A percentile compares a stretch with the other conserved stretches of the same genome.
Evolutionary conservation across 2,797 vertebrate genomes (phyloP).

Genomic region (Saxicola maurus): DNA sequence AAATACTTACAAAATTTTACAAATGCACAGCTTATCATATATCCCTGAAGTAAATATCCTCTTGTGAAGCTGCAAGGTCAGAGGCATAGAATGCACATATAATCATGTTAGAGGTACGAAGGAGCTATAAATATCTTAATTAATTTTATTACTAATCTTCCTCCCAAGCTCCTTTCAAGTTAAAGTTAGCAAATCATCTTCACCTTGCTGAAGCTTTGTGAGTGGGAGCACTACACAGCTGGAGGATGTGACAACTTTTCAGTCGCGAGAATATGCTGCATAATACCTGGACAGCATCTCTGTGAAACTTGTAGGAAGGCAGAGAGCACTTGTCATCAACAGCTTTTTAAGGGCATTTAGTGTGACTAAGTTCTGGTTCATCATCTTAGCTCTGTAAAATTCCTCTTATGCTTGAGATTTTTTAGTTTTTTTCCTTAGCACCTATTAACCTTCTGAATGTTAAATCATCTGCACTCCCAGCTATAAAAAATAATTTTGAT

Average conservation of each 20-base stretch:
- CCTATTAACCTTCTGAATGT: not conserved
- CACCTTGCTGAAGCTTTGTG: not conserved
- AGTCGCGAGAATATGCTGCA: not conserved
- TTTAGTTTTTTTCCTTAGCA: not conserved
- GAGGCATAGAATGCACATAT: conserved; percentile 3
- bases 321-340: not conserved
- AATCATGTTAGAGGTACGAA: not conserved
- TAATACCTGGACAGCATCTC: not conserved
- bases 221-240: not conserved
- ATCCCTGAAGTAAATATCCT: conserved; percentile 12
- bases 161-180: not conserved
- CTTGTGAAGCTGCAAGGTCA: conserved; percentile 14
- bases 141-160: conserved; percentile 47
- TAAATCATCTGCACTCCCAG: not conserved
- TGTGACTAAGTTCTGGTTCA: not conserved
- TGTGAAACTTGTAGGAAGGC: not conserved
- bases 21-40: not conserved
- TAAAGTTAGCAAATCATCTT: not conserved
- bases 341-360: not conserved
- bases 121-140: conserved; percentile 46
- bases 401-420: not conserved
- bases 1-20: conserved; percentile 1
- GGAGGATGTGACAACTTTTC: not conserved
- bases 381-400: not conserved
- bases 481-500: not conserved